Conservation (phyloP, 1,140 invertebrate genomes). For the Aphis gossypii region DNA sequence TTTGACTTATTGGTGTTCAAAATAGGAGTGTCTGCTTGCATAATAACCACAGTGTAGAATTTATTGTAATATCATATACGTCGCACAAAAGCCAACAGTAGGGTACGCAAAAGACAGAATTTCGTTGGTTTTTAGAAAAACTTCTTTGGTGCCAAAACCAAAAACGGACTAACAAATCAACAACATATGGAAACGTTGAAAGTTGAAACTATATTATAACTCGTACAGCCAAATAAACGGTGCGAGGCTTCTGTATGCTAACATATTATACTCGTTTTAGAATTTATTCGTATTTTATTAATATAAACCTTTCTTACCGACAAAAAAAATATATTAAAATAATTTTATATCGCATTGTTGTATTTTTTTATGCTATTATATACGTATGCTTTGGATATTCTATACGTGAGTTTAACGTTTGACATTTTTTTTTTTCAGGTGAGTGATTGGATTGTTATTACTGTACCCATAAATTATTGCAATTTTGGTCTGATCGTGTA, state of each 20-base stretch:
- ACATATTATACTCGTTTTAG: background rate
- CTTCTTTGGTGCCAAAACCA: constrained; percentile 34
- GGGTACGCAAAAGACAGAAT: background rate
- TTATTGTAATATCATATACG: background rate
- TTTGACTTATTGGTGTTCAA: background rate
- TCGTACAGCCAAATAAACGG: background rate
- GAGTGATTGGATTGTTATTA: background rate
- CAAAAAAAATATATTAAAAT: background rate
- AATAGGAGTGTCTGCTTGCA: background rate
- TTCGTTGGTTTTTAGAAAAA: background rate
- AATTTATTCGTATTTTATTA: background rate
- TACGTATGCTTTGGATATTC: background rate
- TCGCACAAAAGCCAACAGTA: background rate
- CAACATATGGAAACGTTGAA: background rate
- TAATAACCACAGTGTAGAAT: background rate
- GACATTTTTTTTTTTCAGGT: background rate
- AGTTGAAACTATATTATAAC: background rate
- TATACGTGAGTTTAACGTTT: background rate
- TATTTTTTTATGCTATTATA: background rate
- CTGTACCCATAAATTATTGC: background rate
- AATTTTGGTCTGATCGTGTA: background rate
- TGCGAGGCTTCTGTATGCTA: background rate
- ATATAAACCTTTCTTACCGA: background rate
- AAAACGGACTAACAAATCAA: constrained; percentile 3
- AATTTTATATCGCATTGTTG: background rate